A percentile compares a stretch with the other conserved stretches of the same genome.
Conservation (phyloP, 1,140 invertebrate species). For the Leucophenga varia region DNA sequence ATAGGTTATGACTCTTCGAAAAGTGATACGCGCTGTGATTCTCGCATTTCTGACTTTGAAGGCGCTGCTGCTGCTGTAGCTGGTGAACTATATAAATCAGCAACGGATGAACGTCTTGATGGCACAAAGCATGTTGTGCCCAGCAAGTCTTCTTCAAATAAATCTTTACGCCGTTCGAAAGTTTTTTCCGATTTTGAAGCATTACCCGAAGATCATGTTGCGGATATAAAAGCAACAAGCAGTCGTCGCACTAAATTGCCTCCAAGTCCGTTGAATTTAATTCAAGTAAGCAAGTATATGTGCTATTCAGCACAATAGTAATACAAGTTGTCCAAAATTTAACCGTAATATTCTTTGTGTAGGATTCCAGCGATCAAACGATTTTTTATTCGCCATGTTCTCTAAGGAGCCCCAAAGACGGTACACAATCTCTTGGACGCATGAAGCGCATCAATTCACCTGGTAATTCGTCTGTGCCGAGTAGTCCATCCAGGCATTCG, state of each 20-base stretch:
- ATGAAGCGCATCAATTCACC: conserved; percentile 37
- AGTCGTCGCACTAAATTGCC: conserved; percentile 32
- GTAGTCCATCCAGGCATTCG: conserved; percentile 66
- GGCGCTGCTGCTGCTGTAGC: not conserved
- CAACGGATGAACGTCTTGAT: conserved; percentile 35
- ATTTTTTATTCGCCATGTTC: conserved; percentile 36
- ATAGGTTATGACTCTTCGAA: conserved; percentile 49
- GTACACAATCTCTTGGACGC: conserved; percentile 23
- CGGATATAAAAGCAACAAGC: conserved; percentile 37
- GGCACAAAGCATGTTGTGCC: conserved; percentile 16
- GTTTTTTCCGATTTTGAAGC: conserved; percentile 48
- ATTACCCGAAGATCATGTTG: conserved; percentile 47
- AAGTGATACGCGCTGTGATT: conserved; percentile 34
- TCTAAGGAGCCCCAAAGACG: conserved; percentile 44
- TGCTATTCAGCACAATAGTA: not conserved
- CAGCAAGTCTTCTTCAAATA: conserved; percentile 43
- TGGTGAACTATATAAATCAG: conserved; percentile 32
- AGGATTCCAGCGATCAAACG: conserved; percentile 55
- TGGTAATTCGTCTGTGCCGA: conserved; percentile 64
- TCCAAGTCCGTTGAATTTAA: conserved; percentile 47
- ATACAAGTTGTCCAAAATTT: not conserved
- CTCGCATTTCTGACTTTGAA: conserved; percentile 22
- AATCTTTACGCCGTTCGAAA: conserved; percentile 41
- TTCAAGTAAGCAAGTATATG: conserved; percentile 26
- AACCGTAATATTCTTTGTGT: not conserved